phyloP scores from a whole-genome alignment of 1,140 invertebrate species.

The Zaprionus kolodkinae region DNA sequence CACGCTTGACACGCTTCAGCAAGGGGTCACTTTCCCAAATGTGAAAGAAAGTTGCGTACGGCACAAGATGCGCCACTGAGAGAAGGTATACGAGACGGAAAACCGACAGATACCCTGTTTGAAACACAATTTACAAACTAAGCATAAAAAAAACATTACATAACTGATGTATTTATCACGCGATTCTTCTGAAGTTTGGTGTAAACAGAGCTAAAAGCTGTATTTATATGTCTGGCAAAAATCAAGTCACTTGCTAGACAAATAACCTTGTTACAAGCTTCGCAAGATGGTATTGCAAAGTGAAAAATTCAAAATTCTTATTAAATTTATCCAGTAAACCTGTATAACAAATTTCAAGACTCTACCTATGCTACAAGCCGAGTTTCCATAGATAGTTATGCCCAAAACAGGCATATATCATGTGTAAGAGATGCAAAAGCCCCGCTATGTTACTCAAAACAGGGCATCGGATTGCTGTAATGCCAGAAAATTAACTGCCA shows the following conservation, averaged over 20 bases:
- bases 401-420: not conserved
- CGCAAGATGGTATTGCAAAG: not conserved
- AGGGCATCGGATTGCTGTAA: constrained; percentile 11
- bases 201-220: not conserved
- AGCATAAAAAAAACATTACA: no score
- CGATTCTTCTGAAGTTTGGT: not conserved
- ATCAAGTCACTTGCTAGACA: not conserved
- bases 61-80: not conserved
- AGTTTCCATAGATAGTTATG: not conserved
- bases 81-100: not conserved
- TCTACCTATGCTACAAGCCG: not conserved
- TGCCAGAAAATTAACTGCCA: constrained; percentile 7
- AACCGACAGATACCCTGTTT: not conserved
- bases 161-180: not conserved
- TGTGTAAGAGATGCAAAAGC: not conserved
- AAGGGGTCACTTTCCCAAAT: constrained; percentile 47
- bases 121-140: no score
- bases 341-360: not conserved
- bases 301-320: not conserved
- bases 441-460: not conserved
- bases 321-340: not conserved
- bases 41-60: constrained; percentile 37
- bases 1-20: constrained; percentile 50
- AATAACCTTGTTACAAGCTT: not conserved
- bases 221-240: not conserved